Evolutionary conservation across 1,140 invertebrate genomes (phyloP).

Genomic region (Oryzaephilus surinamensis): DNA sequence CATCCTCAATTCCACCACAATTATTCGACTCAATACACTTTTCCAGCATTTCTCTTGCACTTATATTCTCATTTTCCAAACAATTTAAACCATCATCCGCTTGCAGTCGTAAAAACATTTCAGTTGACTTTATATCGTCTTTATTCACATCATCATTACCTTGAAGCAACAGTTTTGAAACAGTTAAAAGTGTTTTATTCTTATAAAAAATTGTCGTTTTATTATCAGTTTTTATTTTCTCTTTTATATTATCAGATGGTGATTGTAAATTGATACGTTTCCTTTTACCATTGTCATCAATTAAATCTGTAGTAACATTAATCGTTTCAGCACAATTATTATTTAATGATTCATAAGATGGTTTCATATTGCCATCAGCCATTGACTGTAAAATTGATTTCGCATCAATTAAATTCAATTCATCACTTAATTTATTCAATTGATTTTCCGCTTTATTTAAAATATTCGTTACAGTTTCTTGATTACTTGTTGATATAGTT

Average conservation of each 20-base stretch:
- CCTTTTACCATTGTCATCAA: too few species aligned
- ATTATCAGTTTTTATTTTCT: conserved; percentile 5
- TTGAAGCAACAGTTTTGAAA: conserved; percentile 15
- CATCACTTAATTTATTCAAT: conserved; percentile 9
- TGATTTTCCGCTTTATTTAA: conserved; percentile 35
- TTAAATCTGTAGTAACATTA: too few species aligned
- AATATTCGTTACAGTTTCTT: conserved; percentile 29
- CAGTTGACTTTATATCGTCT: conserved; percentile 4
- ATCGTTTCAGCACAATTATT: too few species aligned
- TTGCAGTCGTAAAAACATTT: conserved; percentile 13
- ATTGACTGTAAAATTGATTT: too few species aligned
- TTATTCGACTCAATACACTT: not conserved
- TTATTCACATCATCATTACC: conserved; percentile 2
- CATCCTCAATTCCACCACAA: conserved; percentile 16
- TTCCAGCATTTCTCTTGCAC: not conserved
- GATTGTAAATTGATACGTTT: too few species aligned
- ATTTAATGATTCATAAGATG: too few species aligned
- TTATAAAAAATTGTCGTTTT: conserved; percentile 15
- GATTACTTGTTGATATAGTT: too few species aligned
- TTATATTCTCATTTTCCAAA: conserved; percentile 5
- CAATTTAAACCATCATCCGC: too few species aligned
- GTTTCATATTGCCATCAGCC: too few species aligned
- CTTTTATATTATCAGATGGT: too few species aligned
- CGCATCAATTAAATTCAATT: too few species aligned
- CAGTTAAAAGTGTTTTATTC: conserved; percentile 19